Evolutionary conservation across 2,888 invertebrate genomes (phyloP).

Genomic region (Pseudococcus jackbeardsleyi): DNA sequence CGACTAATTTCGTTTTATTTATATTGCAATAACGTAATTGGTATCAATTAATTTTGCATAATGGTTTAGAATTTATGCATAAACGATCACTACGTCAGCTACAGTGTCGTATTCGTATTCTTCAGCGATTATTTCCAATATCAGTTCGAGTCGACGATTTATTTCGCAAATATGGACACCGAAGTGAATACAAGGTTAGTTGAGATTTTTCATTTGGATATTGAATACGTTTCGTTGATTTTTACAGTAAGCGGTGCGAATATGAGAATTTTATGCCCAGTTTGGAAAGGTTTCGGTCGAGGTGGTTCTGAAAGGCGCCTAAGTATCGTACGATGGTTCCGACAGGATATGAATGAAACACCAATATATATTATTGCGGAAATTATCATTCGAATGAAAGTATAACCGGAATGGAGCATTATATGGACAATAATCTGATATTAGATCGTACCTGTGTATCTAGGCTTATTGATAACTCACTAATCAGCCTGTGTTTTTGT

Average conservation of each 20-base stretch:
- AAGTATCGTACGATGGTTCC: not conserved
- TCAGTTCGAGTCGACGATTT: not conserved
- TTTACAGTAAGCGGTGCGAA: not conserved
- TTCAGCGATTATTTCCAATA: not conserved
- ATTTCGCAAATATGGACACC: conserved; percentile 58
- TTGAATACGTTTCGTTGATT: not conserved
- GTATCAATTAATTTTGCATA: conserved; percentile 27
- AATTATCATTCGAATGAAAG: too few relatives aligned
- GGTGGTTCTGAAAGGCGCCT: not conserved
- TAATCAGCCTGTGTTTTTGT: conserved; percentile 9
- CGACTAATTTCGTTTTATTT: conserved; percentile 34
- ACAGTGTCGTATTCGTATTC: not conserved
- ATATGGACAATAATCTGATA: not conserved
- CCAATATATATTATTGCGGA: not conserved
- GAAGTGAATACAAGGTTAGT: conserved; percentile 63
- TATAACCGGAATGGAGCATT: too few relatives aligned
- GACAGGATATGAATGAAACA: not conserved
- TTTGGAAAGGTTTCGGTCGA: not conserved
- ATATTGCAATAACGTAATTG: conserved; percentile 8
- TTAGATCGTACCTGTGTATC: not conserved
- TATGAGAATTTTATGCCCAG: not conserved
- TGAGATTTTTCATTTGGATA: conserved; percentile 7
- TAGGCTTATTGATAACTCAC: not conserved
- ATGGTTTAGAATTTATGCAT: not conserved
- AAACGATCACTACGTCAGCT: not conserved